Percentiles rank a stretch among this genome's conserved stretches.
These are phyloP conservation scores for Vanessa cardui DNA, from an alignment of 2,888 invertebrate genomes.

Conservation along the genomic window DNA sequence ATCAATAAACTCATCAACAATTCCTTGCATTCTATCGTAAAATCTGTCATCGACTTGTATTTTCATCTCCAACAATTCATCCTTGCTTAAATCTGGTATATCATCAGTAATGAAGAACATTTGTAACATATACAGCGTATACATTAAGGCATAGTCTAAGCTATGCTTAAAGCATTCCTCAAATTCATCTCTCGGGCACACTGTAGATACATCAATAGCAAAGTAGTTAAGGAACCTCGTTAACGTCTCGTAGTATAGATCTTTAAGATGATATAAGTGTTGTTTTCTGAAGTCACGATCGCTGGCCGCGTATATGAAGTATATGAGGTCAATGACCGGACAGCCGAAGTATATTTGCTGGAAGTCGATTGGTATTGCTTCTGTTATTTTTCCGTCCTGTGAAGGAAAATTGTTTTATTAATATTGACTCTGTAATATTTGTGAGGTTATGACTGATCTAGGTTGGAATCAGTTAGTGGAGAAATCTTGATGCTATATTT, in stretches of 20 bases:
- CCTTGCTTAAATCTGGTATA: constrained; percentile 46
- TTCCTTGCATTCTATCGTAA: constrained; percentile 45
- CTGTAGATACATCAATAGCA: constrained; percentile 43
- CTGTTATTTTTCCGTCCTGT: constrained; percentile 50
- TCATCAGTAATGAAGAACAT: constrained; percentile 48
- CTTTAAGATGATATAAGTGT: constrained; percentile 50
- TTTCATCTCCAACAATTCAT: constrained; percentile 40
- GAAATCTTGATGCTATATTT: no score
- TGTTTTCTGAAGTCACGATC: constrained; percentile 48
- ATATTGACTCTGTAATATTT: neutral
- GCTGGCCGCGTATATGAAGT: constrained; percentile 47
- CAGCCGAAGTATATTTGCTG: constrained; percentile 50
- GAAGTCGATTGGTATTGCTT: constrained; percentile 53
- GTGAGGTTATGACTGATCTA: neutral
- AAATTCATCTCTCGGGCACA: constrained; percentile 50
- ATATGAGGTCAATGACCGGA: constrained; percentile 49
- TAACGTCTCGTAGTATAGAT: constrained; percentile 51
- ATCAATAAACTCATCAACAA: constrained; percentile 52
- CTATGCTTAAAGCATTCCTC: constrained; percentile 49
- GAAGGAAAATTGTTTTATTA: constrained; percentile 34
- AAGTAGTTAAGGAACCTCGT: constrained; percentile 49
- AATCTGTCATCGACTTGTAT: constrained; percentile 45
- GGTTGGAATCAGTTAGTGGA: neutral
- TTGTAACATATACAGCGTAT: constrained; percentile 47
- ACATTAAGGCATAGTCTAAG: constrained; percentile 51